phyloP scores from a whole-genome alignment of 2,113 vertebrate genomes.

The Nerophis lumbriciformis region DNA sequence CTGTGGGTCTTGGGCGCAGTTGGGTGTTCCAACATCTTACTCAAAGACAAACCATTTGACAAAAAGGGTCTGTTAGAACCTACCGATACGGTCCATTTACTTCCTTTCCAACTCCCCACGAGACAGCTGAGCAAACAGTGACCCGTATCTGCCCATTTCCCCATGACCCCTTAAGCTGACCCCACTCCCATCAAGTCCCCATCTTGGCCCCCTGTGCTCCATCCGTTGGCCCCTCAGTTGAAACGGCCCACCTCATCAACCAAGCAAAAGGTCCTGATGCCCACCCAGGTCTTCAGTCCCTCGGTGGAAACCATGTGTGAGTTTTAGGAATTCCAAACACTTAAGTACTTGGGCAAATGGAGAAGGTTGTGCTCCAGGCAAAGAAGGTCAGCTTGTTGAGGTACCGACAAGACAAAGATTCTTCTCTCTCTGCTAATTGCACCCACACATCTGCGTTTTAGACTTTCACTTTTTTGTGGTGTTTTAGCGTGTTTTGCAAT shows the following conservation, averaged over 20 bases:
- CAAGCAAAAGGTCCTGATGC: constrained; percentile 43
- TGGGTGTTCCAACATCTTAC: background rate
- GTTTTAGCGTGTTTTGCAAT: background rate
- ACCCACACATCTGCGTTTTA: background rate
- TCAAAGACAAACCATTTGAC: background rate
- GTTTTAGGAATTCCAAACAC: constrained; percentile 37
- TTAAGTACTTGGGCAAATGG: constrained; percentile 54
- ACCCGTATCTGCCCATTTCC: constrained; percentile 39
- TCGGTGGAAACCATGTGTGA: constrained; percentile 17
- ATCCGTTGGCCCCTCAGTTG: constrained; percentile 31
- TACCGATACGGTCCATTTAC: background rate
- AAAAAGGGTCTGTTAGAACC: background rate
- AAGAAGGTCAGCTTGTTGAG: constrained; percentile 31
- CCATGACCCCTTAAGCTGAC: constrained; percentile 44
- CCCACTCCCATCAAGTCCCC: constrained; percentile 23
- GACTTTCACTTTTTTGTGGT: background rate
- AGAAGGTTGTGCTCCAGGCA: constrained; percentile 25
- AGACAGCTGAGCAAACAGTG: constrained; percentile 64
- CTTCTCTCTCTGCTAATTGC: constrained; percentile 11
- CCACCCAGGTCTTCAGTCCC: constrained; percentile 50
- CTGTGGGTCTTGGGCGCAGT: too few species aligned
- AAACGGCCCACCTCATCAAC: constrained; percentile 35
- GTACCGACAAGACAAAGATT: constrained; percentile 19
- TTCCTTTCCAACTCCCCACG: constrained; percentile 30
- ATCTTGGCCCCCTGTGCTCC: constrained; percentile 17